Percentiles rank a stretch among this genome's conserved stretches.
phyloP scores from a whole-genome alignment of 2,888 invertebrate genomes.

The Microctonus aethiopoides region DNA sequence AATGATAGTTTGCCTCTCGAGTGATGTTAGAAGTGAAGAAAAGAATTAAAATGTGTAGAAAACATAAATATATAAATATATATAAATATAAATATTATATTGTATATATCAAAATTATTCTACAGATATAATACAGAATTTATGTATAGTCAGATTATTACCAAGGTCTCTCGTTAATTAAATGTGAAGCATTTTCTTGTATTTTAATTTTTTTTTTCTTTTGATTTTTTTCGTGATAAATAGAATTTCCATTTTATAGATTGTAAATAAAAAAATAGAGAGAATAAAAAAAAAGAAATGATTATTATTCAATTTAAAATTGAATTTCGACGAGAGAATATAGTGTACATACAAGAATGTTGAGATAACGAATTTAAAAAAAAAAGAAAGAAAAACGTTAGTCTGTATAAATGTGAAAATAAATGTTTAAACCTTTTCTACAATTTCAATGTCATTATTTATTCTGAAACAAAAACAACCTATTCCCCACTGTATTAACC shows the following conservation, averaged over 20 bases:
- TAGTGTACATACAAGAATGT: constrained; percentile 37
- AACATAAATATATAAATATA: constrained; percentile 44
- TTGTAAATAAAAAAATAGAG: constrained; percentile 3
- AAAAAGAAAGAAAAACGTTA: constrained; percentile 16
- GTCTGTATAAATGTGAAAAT: constrained; percentile 48
- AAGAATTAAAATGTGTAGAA: constrained; percentile 28
- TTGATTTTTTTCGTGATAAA: constrained; percentile 33
- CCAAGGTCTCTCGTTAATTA: constrained; percentile 35
- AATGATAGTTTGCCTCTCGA: constrained; percentile 33
- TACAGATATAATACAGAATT: constrained; percentile 36
- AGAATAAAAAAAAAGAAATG: constrained; percentile 1
- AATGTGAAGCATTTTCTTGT: too few relatives aligned
- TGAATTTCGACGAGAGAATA: constrained; percentile 20
- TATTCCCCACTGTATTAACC: too few relatives aligned
- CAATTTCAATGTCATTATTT: constrained; percentile 21
- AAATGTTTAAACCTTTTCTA: constrained; percentile 53
- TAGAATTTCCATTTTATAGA: not conserved
- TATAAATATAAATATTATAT: constrained; percentile 22
- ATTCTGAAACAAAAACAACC: not conserved
- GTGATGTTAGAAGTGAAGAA: constrained; percentile 35
- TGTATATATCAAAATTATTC: constrained; percentile 23
- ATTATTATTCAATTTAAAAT: constrained; percentile 12
- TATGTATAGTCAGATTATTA: constrained; percentile 35
- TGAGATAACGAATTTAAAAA: constrained; percentile 14
- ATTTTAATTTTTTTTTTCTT: not conserved